A percentile compares a stretch with the other conserved stretches of the same genome.
Evolutionary conservation across 2,888 invertebrate species (phyloP).

Genomic region (Microplitis deprimator): DNA sequence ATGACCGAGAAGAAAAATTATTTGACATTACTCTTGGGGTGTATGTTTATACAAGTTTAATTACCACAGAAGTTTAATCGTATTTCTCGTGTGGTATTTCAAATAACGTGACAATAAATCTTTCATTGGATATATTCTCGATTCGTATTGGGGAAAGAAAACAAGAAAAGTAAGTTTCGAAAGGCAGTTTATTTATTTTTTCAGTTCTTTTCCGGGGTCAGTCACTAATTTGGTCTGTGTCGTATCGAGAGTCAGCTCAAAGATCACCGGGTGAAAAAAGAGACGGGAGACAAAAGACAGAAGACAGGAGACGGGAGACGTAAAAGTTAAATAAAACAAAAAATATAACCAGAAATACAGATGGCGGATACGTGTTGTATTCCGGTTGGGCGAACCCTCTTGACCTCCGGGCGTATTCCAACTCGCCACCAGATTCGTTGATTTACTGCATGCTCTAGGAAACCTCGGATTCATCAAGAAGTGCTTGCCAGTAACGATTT

Average conservation of each 20-base stretch:
- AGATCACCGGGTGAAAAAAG: neutral
- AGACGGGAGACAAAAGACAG: neutral
- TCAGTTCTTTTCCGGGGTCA: neutral
- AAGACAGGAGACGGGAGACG: neutral
- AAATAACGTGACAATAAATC: neutral
- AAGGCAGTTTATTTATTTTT: neutral
- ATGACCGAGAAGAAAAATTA: neutral
- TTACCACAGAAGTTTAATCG: neutral
- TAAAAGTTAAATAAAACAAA: constrained; percentile 29
- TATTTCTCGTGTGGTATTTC: neutral
- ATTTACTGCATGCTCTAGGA: constrained; percentile 24
- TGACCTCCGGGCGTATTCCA: constrained; percentile 22
- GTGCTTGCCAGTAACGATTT: neutral
- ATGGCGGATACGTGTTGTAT: constrained; percentile 65
- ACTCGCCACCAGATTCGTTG: constrained; percentile 18
- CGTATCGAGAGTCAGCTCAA: neutral
- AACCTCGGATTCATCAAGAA: constrained; percentile 15
- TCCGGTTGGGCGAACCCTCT: constrained; percentile 44
- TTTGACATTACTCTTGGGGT: neutral
- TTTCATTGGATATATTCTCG: neutral
- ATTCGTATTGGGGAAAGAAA: neutral
- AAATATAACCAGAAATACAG: constrained; percentile 58
- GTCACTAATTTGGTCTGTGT: constrained; percentile 9
- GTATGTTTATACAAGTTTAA: neutral
- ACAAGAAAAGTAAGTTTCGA: neutral